Evolutionary conservation across 2,888 invertebrate species (phyloP), one percentile per base, ranked within the genome.

Genomic region (Melanophora roralis): DNA sequence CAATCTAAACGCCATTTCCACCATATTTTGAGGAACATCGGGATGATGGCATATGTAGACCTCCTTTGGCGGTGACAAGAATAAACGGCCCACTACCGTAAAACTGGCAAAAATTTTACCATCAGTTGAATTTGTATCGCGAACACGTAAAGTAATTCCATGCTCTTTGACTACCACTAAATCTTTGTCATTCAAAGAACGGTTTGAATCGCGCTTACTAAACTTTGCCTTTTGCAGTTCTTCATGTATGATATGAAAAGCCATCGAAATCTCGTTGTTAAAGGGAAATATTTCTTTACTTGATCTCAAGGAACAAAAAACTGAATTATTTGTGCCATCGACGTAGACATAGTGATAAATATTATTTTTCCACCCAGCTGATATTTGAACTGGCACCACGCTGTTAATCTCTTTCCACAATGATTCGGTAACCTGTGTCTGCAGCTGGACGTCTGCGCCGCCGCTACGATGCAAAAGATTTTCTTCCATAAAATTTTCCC

Each of bases 1-100:
- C 3, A 96, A 91, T 83, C 95, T 92, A 89, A 96, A 97, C 6
- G 97, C 96, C 85, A 97, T 92, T 91, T 98, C 97, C 0, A 97
- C 93, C 83, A 97, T 91, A 91, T 96, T 97, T 89, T 97, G 97
- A 0, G 97, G 96, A 12, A 95, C 92, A 27, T 94, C 94, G 81
- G 97, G 96, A 83, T 95, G 94, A 89, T 96, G 96, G 89, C 97
- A 97, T 47, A 97, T 92, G 86, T 96, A 98, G 11, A 97, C 91
- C 88, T 97, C 97, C 82, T 94, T 92, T 0, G 93, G 92, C 0
- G 96, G 96, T 69, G 93, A 93, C 65, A 93, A 93, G 88, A 96
- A 95, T 5, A 96, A 90, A 40, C 97, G 92, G 16, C 95, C 94
- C 90, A 84, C 92, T 90, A 86, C 85, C 8, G 85, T 84, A 60